phyloP scores from a whole-genome alignment of 2,797 vertebrate genomes.

The Eulemur coronatus region DNA sequence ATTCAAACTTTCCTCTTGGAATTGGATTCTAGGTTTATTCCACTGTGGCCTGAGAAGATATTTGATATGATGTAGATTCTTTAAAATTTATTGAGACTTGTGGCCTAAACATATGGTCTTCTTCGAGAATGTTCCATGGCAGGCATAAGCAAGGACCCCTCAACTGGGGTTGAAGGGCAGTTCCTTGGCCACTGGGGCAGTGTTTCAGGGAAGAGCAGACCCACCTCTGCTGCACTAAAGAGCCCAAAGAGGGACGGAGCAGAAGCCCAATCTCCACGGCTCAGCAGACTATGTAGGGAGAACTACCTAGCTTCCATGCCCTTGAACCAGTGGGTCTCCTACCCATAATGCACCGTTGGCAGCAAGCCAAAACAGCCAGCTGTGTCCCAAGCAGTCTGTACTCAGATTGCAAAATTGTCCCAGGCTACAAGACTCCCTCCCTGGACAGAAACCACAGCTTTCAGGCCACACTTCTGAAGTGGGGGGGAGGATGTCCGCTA shows the following conservation, averaged over 20 bases:
- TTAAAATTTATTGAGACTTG: background rate
- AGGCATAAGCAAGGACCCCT: no score
- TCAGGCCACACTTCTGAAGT: background rate
- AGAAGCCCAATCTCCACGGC: background rate
- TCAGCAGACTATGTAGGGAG: background rate
- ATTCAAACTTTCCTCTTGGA: background rate
- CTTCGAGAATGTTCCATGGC: background rate
- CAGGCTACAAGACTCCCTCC: background rate
- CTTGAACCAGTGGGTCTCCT: background rate
- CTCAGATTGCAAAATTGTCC: background rate
- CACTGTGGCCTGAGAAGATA: background rate
- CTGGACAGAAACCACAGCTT: background rate
- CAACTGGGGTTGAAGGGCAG: no score
- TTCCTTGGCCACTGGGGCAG: background rate
- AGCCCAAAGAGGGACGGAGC: background rate
- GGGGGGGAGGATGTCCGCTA: fast-evolving
- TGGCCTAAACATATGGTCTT: background rate
- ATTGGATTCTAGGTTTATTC: background rate
- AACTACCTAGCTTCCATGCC: background rate
- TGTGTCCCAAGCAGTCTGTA: background rate
- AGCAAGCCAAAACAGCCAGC: background rate
- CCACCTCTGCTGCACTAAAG: background rate
- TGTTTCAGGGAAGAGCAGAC: background rate
- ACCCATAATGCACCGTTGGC: background rate
- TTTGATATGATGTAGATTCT: background rate